Evolutionary conservation across 23 tunicate species (phyloP), one percentile per base, ranked within the genome.

Genomic region (Diplosoma virens): DNA sequence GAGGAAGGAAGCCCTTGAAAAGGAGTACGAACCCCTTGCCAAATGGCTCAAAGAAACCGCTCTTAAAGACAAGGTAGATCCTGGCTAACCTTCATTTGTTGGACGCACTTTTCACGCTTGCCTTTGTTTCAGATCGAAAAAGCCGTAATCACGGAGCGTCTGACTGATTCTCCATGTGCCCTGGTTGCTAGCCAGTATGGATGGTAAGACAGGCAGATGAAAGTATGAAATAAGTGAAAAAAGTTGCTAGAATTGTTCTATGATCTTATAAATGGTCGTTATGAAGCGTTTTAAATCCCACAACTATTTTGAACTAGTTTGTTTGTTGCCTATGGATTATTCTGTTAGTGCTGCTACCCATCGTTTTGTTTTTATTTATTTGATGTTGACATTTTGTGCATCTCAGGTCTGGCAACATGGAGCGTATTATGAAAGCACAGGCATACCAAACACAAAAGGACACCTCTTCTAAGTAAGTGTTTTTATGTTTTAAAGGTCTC

Each of bases 351-450:
- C n/a, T n/a, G n/a, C n/a, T n/a, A n/a, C n/a, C n/a, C n/a, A n/a
- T n/a, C n/a, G n/a, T n/a, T n/a, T n/a, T n/a, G n/a, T n/a, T n/a
- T n/a, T n/a, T n/a, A n/a, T n/a, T n/a, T n/a, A n/a, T n/a, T n/a
- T n/a, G n/a, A n/a, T n/a, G n/a, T n/a, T n/a, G n/a, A n/a, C n/a
- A n/a, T n/a, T n/a, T n/a, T n/a, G n/a, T n/a, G n/a, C n/a, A n/a
- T 33, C 24, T 41, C 55, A 92, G 97, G 97, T 95, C 99, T 68
- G 99, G 96, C 32, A 95, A 95, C 84, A 95, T 95, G 99, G 96
- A 95, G 37, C 84, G 99, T 36, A 95, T 95, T 32, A 95, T 95
- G 99, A 85, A 84, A 50, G 99, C 99, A 29, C 99, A 95, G 84
- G 99, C 99, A 54, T 94, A 94, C 53, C 82, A 94, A 50, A 69